A percentile compares a stretch with the other conserved stretches of the same genome.
Evolutionary conservation across 1,140 invertebrate genomes (phyloP).

Genomic region (Mesaphorura yosii): DNA sequence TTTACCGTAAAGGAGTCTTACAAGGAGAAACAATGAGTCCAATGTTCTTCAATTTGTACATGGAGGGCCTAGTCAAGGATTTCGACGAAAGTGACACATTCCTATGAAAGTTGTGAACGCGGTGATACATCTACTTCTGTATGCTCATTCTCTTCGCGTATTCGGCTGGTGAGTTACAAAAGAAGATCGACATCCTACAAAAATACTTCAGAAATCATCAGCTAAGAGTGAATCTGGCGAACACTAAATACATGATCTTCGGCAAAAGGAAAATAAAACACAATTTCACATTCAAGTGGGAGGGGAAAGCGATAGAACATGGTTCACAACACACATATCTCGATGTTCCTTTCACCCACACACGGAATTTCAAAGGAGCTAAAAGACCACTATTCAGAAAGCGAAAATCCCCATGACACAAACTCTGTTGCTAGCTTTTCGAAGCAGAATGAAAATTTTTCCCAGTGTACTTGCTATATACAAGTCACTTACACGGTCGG

Average conservation of each 20-base stretch:
- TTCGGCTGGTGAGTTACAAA: slow-evolving; percentile 3
- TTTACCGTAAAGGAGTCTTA: slow-evolving; percentile 12
- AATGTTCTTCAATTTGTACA: slow-evolving; percentile 12
- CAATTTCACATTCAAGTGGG: slow-evolving; percentile 1
- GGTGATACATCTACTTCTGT: slow-evolving; percentile 8
- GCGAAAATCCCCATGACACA: too few species aligned
- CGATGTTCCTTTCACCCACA: too few species aligned
- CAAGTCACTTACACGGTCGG: too few species aligned
- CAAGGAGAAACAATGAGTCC: slow-evolving; percentile 19
- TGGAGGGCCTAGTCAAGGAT: slow-evolving; percentile 1
- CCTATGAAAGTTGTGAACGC: neutral
- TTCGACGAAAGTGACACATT: neutral
- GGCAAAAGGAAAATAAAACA: neutral
- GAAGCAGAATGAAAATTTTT: too few species aligned
- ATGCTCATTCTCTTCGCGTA: slow-evolving; percentile 6
- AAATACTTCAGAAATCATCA: slow-evolving; percentile 7
- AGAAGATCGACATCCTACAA: slow-evolving; percentile 5
- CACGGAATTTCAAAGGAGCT: too few species aligned
- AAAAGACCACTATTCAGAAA: too few species aligned
- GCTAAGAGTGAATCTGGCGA: slow-evolving; percentile 8
- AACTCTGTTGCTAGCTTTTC: too few species aligned
- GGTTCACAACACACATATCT: too few species aligned
- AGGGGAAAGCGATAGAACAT: neutral
- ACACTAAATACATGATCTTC: slow-evolving; percentile 17
- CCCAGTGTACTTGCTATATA: too few species aligned